Percentiles rank a stretch among this genome's conserved stretches.
These are phyloP conservation scores for Proterorhinus semilunaris DNA, from an alignment of 2,113 vertebrate species.

Conservation along the genomic window DNA sequence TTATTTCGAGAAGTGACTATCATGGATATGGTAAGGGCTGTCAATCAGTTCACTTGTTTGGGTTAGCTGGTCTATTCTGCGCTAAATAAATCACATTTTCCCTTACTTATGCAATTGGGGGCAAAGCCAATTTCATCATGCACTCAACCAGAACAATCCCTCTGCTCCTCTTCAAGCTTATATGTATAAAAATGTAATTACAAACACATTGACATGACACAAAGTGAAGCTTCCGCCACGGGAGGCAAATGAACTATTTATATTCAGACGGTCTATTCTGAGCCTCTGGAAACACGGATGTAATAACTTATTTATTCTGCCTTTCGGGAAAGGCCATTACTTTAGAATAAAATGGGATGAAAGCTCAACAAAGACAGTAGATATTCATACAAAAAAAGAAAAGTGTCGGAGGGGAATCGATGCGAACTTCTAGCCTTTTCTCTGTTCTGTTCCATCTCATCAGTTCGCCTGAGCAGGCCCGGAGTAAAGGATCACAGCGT, in stretches of 20 bases:
- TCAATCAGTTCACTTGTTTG: not conserved
- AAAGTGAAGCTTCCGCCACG: conserved; percentile 28
- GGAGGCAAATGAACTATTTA: conserved; percentile 65
- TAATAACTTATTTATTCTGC: conserved; percentile 65
- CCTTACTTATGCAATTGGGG: conserved; percentile 14
- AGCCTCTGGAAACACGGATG: conserved; percentile 59
- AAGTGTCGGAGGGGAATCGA: conserved; percentile 52
- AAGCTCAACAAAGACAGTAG: conserved; percentile 18
- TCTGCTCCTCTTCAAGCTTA: conserved; percentile 17
- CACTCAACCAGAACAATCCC: conserved; percentile 55
- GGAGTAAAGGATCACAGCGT: conserved; percentile 45
- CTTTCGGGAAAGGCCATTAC: conserved; percentile 46
- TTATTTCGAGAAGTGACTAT: too few relatives aligned
- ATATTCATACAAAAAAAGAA: conserved; percentile 29
- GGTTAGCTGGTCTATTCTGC: not conserved
- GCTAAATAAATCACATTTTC: conserved; percentile 11
- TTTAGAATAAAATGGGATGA: conserved; percentile 18
- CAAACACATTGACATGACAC: conserved; percentile 48
- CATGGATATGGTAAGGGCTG: not conserved
- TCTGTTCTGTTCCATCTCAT: conserved; percentile 45
- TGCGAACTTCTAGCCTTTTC: conserved; percentile 47
- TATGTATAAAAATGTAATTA: conserved; percentile 41
- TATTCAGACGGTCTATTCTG: conserved; percentile 60
- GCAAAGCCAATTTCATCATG: conserved; percentile 46
- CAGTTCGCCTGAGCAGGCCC: conserved; percentile 42